Conservation (phyloP, 2,113 vertebrate genomes). For the Romanogobio albipinnatus region DNA sequence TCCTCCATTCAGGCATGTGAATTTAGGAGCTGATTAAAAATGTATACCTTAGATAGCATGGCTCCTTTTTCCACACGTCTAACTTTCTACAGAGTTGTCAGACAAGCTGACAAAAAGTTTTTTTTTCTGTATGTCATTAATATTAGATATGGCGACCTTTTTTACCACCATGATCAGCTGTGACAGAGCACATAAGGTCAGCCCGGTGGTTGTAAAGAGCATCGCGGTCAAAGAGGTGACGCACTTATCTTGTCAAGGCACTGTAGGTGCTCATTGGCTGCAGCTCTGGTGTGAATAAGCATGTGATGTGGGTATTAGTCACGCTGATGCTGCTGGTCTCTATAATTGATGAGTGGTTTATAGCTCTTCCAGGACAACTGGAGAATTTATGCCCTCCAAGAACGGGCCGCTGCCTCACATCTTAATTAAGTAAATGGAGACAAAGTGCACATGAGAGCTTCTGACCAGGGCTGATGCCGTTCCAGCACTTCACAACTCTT, state of each 20-base stretch:
- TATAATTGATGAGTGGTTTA: conserved; percentile 72
- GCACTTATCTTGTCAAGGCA: conserved; percentile 18
- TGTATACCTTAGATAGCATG: neutral
- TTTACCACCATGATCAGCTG: neutral
- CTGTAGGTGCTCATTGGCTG: conserved; percentile 16
- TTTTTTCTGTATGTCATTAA: neutral
- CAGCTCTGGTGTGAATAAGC: conserved; percentile 62
- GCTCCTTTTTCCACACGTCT: neutral
- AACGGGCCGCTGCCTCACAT: conserved; percentile 48
- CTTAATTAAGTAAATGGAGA: conserved; percentile 74
- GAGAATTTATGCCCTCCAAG: conserved; percentile 64
- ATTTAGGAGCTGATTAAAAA: conserved; percentile 15
- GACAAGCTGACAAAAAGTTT: neutral
- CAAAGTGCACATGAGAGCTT: conserved; percentile 57
- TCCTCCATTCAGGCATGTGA: conserved; percentile 18
- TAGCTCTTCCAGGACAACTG: conserved; percentile 44
- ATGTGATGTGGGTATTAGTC: conserved; percentile 68
- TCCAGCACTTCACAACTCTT: conserved; percentile 1
- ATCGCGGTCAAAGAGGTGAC: conserved; percentile 14
- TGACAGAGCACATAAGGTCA: conserved; percentile 9
- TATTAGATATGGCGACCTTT: neutral
- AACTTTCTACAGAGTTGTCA: neutral
- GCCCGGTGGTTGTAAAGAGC: neutral
- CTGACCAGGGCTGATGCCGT: conserved; percentile 26
- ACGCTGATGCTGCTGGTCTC: conserved; percentile 62